Evolutionary conservation across 2,888 invertebrate genomes (phyloP).

Genomic region (Epirrhoe tristata): DNA sequence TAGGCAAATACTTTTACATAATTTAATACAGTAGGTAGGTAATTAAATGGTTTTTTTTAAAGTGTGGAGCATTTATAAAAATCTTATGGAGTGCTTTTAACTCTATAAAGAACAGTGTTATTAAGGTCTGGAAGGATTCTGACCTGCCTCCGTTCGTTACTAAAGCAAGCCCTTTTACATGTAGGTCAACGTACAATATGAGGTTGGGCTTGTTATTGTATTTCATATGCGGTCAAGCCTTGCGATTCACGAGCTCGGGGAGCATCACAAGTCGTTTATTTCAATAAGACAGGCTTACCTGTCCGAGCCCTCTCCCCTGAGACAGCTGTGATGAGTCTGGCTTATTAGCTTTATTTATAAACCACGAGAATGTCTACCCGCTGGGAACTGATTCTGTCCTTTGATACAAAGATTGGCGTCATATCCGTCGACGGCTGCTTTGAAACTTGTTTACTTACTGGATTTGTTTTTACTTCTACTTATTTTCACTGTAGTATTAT

Average conservation of each 20-base stretch:
- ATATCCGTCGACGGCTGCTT: not conserved
- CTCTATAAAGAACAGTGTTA: no score
- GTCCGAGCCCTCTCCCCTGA: constrained; percentile 58
- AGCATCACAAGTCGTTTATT: constrained; percentile 65
- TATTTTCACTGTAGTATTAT: not conserved
- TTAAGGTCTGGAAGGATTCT: constrained; percentile 4
- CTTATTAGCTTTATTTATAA: constrained; percentile 63
- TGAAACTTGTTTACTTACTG: not conserved
- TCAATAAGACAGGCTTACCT: constrained; percentile 67
- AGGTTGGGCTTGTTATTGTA: constrained; percentile 36
- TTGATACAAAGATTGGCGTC: constrained; percentile 7
- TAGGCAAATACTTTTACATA: no score
- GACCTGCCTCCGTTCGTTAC: not conserved
- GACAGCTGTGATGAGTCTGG: constrained; percentile 48
- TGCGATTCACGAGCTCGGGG: constrained; percentile 46
- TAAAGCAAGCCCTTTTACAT: constrained; percentile 17
- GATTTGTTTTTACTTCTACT: not conserved
- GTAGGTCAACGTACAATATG: constrained; percentile 37
- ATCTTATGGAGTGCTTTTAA: no score
- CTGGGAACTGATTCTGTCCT: constrained; percentile 2
- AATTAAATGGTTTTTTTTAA: no score
- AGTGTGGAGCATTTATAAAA: no score
- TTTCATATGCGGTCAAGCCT: constrained; percentile 37
- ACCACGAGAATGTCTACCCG: constrained; percentile 17
- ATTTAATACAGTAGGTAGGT: no score